phyloP scores from a whole-genome alignment of 2,797 vertebrate species.

The Cuniculus paca region DNA sequence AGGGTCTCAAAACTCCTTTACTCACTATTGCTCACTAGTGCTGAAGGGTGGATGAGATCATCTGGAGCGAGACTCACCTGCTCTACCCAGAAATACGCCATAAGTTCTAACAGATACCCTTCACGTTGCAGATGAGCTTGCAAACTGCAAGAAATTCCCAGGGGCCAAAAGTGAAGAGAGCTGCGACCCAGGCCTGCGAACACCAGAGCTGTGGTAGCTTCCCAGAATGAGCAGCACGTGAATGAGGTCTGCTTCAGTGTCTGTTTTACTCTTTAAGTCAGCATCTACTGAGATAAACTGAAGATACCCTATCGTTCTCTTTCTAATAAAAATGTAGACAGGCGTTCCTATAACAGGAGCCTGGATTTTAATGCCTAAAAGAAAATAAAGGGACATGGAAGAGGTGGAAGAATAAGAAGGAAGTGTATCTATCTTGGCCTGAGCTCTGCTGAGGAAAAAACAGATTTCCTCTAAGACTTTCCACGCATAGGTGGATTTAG shows the following conservation, averaged over 20 bases:
- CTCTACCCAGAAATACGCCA: not conserved
- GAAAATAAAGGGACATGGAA: not conserved
- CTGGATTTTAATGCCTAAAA: not conserved
- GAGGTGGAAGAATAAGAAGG: not conserved
- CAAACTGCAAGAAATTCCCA: not conserved
- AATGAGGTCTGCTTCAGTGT: rapidly evolving
- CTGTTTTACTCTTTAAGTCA: not conserved
- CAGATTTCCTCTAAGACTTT: not conserved
- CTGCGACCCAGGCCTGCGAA: not conserved
- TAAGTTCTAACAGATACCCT: not conserved
- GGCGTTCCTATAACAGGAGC: not conserved
- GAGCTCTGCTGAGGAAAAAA: not conserved
- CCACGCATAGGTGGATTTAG: not conserved
- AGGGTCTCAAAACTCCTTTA: not conserved
- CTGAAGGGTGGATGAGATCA: not conserved
- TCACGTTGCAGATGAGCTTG: not conserved
- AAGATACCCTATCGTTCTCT: not conserved
- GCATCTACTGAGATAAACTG: not conserved
- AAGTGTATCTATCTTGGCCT: not conserved
- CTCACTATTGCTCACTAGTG: not conserved
- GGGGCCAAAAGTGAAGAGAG: not conserved
- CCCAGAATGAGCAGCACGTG: not conserved
- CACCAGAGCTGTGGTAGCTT: not conserved
- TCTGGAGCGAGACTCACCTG: not conserved
- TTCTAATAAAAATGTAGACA: not conserved